Conservation (phyloP, 2,113 vertebrate species). For the Grammomys surdaster region DNA sequence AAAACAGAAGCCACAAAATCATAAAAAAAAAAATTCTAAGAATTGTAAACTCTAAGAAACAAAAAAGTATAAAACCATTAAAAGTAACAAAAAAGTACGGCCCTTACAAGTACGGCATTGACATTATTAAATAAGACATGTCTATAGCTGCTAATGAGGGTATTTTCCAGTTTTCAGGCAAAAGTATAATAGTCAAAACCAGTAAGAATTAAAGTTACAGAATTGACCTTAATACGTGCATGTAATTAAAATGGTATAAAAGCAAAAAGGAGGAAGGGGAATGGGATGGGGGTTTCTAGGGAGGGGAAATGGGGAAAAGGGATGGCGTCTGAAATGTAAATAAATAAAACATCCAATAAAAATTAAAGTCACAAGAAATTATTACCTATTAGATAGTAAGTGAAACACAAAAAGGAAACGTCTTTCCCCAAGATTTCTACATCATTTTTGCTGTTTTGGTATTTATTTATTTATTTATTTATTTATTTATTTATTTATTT, state of each 20-base stretch:
- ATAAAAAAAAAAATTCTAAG: neutral
- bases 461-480: neutral
- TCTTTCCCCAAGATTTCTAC: neutral
- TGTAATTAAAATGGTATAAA: too few relatives aligned
- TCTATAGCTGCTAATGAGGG: neutral
- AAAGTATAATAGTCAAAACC: neutral
- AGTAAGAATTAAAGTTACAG: neutral
- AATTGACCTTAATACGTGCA: too few relatives aligned
- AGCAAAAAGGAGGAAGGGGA: too few relatives aligned
- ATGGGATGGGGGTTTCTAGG: too few relatives aligned
- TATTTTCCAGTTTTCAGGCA: neutral
- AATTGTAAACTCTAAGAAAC: neutral
- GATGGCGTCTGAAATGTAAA: too few relatives aligned
- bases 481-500: neutral
- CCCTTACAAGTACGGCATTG: neutral
- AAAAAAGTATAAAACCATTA: neutral
- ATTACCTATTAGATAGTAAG: neutral
- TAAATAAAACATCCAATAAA: neutral
- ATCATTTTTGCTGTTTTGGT: neutral
- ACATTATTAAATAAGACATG: neutral
- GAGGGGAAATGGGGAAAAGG: too few relatives aligned
- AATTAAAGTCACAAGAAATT: neutral
- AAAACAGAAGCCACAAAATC: neutral
- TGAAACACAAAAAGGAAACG: neutral
- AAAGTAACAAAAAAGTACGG: neutral